phyloP scores from a whole-genome alignment of 1,140 invertebrate species.

The Popillia japonica region DNA sequence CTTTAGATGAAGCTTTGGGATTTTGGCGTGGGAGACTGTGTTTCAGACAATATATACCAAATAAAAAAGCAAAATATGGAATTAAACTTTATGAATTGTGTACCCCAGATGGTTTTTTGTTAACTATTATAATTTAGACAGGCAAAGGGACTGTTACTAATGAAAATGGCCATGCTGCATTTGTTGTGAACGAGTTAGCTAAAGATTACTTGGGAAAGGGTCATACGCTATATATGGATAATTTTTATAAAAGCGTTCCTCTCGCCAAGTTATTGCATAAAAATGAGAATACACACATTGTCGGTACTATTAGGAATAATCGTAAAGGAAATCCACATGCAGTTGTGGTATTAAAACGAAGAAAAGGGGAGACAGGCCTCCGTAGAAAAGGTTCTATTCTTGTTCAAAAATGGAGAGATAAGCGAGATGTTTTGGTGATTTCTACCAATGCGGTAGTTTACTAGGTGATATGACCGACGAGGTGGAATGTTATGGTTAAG shows the following conservation, averaged over 20 bases:
- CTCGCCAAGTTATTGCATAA: neutral
- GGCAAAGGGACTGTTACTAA: constrained; percentile 22
- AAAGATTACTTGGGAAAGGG: constrained; percentile 30
- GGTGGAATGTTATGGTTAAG: no score
- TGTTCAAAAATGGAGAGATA: constrained; percentile 11
- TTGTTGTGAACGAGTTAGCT: constrained; percentile 11
- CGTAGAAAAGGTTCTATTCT: neutral
- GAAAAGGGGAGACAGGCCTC: neutral
- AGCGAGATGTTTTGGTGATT: neutral
- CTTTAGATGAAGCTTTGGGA: constrained; percentile 55
- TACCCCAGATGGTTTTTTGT: constrained; percentile 38
- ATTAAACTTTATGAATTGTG: constrained; percentile 42
- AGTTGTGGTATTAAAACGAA: neutral
- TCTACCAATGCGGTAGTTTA: neutral
- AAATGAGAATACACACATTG: constrained; percentile 9
- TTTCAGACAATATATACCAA: constrained; percentile 39
- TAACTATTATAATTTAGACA: constrained; percentile 35
- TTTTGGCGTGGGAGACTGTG: constrained; percentile 42
- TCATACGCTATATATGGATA: constrained; percentile 34
- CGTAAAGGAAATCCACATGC: neutral
- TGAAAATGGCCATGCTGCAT: constrained; percentile 36
- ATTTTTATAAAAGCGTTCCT: constrained; percentile 39
- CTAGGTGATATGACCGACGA: no score
- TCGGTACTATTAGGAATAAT: neutral
- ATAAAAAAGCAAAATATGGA: constrained; percentile 37